Evolutionary conservation across 2,888 invertebrate species (phyloP).

Genomic region (Nasonia oneida): DNA sequence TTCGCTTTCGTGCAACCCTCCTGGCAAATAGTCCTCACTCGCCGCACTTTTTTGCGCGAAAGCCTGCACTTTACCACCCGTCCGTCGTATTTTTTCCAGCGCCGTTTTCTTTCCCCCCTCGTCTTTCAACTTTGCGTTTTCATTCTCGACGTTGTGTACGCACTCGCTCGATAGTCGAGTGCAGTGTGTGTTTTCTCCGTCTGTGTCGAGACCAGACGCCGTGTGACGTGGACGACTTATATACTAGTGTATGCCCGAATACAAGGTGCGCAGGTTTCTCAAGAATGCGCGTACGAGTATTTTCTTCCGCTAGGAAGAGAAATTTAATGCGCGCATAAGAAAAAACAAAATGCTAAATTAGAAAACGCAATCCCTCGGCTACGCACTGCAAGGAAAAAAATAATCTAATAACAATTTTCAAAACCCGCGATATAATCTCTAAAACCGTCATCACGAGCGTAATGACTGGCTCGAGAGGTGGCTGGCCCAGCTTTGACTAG

Average conservation of each 20-base stretch:
- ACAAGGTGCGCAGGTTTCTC: neutral
- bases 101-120: neutral
- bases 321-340: too few relatives aligned
- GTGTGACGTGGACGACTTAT: neutral
- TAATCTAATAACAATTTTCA: neutral
- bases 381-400: neutral
- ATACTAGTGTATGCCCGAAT: neutral
- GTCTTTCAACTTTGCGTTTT: slow-evolving; percentile 6
- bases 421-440: neutral
- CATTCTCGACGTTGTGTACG: slow-evolving; percentile 1
- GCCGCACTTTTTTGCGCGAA: neutral
- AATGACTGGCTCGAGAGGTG: neutral
- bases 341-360: neutral
- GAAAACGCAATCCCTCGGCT: neutral
- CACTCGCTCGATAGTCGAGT: neutral
- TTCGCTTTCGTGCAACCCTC: neutral
- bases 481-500: slow-evolving; percentile 3
- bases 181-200: neutral
- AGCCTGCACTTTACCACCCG: neutral
- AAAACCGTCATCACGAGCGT: neutral
- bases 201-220: neutral
- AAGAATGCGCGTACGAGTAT: neutral
- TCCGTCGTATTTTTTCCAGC: neutral
- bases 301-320: neutral
- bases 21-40: neutral